Evolutionary conservation across 2,797 vertebrate species (phyloP), one percentile per base, ranked within the genome.

Genomic region (Amblyopsis hoosieri): DNA sequence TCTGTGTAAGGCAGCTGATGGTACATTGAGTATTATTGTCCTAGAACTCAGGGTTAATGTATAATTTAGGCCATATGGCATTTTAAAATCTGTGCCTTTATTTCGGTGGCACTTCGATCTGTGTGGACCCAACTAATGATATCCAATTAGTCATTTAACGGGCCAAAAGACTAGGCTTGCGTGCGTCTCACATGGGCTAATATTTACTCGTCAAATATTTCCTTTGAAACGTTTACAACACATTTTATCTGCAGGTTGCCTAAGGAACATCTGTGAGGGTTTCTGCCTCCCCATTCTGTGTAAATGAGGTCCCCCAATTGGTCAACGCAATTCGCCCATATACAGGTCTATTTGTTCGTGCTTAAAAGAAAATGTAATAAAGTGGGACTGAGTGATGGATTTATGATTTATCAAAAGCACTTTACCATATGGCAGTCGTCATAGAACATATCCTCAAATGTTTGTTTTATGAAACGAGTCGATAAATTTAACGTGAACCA

Each of bases 151-250:
- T 94, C 90, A 93, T 94, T 93, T 94, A 93, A 94, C 94, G 91
- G 88, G 80, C 81, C 86, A 80, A 92, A 93, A 91, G 89, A 92
- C 92, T 88, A 92, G 91, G 76, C 86, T 84, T 74, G 89, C 89
- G 91, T 91, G 89, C 75, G 90, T 92, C 93, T 93, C 89, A 87
- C 90, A 90, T 93, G 78, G 91, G 93, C 92, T 94, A 96, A 96
- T 98, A 94, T 99, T 98, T 99, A 93, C 95, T 97, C 89, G 94
- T 95, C 96, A 97, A 98, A 98, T 95, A 97, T 95, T 96, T 95
- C 93, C 91, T 93, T 90, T 92, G 92, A 87, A 93, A 93, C 89
- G 89, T 95, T 95, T 96, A 95, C 94, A 92, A 86, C 93, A 88
- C 89, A 92, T 91, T 92, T 94, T 93, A 93, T 93, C 90, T 92